These are phyloP conservation scores for Urocyon cinereoargenteus DNA, from an alignment of 2,797 vertebrate species.

Conservation along the genomic window DNA sequence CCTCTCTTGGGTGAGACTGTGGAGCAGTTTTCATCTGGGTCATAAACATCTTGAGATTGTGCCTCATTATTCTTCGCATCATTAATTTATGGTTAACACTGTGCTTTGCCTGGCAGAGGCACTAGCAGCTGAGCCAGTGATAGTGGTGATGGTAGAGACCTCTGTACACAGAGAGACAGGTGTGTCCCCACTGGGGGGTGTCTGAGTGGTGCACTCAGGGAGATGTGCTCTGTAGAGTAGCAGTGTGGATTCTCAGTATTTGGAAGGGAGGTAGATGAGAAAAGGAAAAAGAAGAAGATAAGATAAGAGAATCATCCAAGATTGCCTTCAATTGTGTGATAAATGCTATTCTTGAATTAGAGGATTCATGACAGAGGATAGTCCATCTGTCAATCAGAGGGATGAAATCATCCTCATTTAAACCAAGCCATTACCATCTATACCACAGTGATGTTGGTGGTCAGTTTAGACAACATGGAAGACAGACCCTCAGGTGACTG, in stretches of 20 bases:
- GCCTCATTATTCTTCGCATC: neutral
- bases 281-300: neutral
- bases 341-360: neutral
- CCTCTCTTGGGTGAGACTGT: neutral
- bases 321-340: neutral
- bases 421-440: neutral
- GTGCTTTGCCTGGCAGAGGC: neutral
- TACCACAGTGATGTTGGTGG: neutral
- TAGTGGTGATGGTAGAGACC: neutral
- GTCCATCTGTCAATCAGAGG: neutral
- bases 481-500: neutral
- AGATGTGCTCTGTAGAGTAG: neutral
- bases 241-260: neutral
- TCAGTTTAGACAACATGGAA: neutral
- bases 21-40: neutral
- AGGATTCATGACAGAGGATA: neutral
- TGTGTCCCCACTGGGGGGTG: rapidly evolving
- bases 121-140: rapidly evolving
- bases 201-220: neutral
- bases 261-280: neutral
- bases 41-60: neutral
- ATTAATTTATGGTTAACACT: neutral
- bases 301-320: neutral
- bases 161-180: neutral
- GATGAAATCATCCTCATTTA: neutral